phyloP scores from a whole-genome alignment of 2,888 invertebrate genomes.

The Apotomis turbidana region DNA sequence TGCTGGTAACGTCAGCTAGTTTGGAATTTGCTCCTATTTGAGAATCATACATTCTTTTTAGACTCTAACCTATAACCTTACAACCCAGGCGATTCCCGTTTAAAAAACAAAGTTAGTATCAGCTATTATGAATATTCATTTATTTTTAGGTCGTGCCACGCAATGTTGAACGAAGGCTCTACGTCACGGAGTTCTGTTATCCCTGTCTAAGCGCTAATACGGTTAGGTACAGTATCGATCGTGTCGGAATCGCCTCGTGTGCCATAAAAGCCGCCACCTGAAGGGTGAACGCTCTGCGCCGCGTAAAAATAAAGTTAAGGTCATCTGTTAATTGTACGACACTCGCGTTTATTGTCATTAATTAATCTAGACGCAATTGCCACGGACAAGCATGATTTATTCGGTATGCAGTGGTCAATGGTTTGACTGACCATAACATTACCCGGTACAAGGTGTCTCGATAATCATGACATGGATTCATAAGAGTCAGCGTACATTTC shows the following conservation, averaged over 20 bases:
- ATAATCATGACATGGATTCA: neutral
- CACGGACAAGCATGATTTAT: conserved; percentile 34
- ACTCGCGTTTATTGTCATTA: conserved; percentile 43
- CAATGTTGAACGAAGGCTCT: too few relatives aligned
- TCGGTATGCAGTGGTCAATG: neutral
- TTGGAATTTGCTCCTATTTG: too few relatives aligned
- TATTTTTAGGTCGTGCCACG: too few relatives aligned
- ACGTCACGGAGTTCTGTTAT: too few relatives aligned
- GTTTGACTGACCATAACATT: conserved; percentile 28
- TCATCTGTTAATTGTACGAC: conserved; percentile 52
- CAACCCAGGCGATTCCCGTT: too few relatives aligned
- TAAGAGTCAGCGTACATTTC: neutral
- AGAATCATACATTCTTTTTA: too few relatives aligned
- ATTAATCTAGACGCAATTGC: conserved; percentile 39
- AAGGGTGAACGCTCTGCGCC: conserved; percentile 61
- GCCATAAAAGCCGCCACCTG: conserved; percentile 33
- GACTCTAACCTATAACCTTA: too few relatives aligned
- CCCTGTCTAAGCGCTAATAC: too few relatives aligned
- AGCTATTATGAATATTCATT: too few relatives aligned
- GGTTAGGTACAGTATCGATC: neutral
- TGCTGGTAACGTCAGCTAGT: too few relatives aligned
- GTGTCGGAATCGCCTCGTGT: conserved; percentile 36
- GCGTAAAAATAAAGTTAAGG: conserved; percentile 69
- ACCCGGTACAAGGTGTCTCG: conserved; percentile 1
- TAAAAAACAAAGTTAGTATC: too few relatives aligned